Evolutionary conservation across 2,888 invertebrate species (phyloP).

Genomic region (Eulithis testata): DNA sequence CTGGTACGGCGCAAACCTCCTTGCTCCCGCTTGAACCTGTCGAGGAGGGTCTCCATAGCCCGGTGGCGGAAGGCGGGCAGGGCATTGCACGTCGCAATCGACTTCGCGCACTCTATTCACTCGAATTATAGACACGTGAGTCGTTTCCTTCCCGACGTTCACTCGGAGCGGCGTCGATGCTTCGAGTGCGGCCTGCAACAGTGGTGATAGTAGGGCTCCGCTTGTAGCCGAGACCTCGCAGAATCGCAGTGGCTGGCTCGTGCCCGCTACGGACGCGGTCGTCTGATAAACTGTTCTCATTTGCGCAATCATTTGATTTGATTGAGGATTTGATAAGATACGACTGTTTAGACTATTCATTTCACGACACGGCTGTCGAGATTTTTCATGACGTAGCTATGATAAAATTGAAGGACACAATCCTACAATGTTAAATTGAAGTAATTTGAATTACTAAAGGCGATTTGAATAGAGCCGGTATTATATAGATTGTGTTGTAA

Average conservation of each 20-base stretch:
- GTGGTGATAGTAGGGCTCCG: conserved; percentile 66
- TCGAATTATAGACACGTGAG: conserved; percentile 78
- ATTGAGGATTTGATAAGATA: conserved; percentile 82
- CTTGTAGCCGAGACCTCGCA: conserved; percentile 58
- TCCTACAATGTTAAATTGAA: not conserved
- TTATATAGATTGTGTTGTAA: conserved; percentile 46
- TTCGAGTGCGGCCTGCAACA: conserved; percentile 74
- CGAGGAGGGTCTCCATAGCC: conserved; percentile 83
- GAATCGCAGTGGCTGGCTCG: conserved; percentile 49
- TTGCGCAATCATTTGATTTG: conserved; percentile 76
- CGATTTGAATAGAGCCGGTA: conserved; percentile 24
- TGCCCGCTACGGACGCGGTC: conserved; percentile 52
- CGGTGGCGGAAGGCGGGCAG: conserved; percentile 71
- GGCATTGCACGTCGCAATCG: conserved; percentile 79
- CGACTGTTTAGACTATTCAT: conserved; percentile 71
- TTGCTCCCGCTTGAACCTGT: conserved; percentile 80
- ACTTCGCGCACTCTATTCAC: conserved; percentile 81
- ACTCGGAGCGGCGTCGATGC: conserved; percentile 73
- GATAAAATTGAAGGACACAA: conserved; percentile 55
- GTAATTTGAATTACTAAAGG: not conserved
- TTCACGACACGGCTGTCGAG: conserved; percentile 69
- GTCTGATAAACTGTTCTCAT: conserved; percentile 75
- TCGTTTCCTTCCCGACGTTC: conserved; percentile 76
- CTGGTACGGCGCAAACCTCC: conserved; percentile 85
- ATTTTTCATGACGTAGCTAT: conserved; percentile 73